These are phyloP conservation scores for Drosophila kohkoa DNA, from an alignment of 1,140 invertebrate species.

Conservation along the genomic window DNA sequence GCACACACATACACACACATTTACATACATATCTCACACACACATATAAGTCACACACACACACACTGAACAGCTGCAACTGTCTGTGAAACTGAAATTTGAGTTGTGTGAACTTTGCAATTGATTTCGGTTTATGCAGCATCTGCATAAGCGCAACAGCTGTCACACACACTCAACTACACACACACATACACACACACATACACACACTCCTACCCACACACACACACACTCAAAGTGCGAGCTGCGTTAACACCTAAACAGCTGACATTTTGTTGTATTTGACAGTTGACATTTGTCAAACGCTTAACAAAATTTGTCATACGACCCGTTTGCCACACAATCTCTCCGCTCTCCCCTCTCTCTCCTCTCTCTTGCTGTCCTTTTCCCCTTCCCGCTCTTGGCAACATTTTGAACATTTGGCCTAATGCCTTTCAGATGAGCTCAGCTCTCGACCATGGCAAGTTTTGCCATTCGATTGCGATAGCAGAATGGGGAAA, in stretches of 20 bases:
- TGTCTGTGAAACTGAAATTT: conserved; percentile 12
- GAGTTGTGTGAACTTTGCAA: conserved; percentile 14
- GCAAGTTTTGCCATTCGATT: conserved; percentile 17
- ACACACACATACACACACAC: neutral
- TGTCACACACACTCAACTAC: conserved; percentile 17
- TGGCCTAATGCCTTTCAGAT: conserved; percentile 57
- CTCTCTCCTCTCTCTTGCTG: neutral
- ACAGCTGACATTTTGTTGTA: conserved; percentile 54
- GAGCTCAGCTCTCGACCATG: conserved; percentile 38
- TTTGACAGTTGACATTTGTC: conserved; percentile 84
- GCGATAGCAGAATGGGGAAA: too few relatives aligned
- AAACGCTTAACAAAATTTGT: conserved; percentile 81
- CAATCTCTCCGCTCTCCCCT: neutral
- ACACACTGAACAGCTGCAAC: conserved; percentile 1
- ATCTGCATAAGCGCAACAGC: conserved; percentile 39
- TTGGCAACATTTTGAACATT: conserved; percentile 35
- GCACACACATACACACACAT: conserved; percentile 3
- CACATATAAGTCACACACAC: neutral
- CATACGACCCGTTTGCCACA: conserved; percentile 48
- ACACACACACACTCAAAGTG: neutral
- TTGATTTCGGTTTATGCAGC: conserved; percentile 41
- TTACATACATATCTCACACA: neutral
- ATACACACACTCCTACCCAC: neutral
- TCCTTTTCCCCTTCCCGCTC: conserved; percentile 10
- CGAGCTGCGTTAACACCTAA: conserved; percentile 37